phyloP scores from a whole-genome alignment of 2,113 vertebrate genomes.

The Poicephalus meyeri region DNA sequence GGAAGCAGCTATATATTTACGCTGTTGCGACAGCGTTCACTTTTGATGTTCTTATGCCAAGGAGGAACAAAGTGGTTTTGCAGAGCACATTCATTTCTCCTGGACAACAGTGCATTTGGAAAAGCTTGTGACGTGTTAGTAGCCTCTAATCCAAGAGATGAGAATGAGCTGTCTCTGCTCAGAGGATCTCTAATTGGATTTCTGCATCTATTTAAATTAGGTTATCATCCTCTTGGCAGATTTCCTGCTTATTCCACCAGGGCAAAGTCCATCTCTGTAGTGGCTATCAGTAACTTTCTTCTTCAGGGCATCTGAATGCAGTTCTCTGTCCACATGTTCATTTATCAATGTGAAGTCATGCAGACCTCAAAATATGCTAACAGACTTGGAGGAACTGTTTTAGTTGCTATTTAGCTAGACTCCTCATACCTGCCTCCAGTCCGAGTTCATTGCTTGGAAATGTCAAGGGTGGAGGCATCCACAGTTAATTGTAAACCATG shows the following conservation, averaged over 20 bases:
- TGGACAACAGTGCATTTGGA: background rate
- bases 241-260: constrained; percentile 25
- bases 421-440: background rate
- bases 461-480: background rate
- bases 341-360: background rate
- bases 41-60: background rate
- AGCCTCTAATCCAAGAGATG: constrained; percentile 13
- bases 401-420: background rate
- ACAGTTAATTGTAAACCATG: background rate
- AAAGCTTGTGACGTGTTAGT: background rate
- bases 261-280: background rate
- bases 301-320: background rate
- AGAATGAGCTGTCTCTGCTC: constrained; percentile 47
- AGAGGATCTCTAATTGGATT: constrained; percentile 54
- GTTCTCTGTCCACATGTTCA: background rate
- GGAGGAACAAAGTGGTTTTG: background rate
- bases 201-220: constrained; percentile 58
- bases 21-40: background rate
- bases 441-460: background rate
- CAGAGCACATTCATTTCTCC: background rate
- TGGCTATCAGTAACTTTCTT: background rate
- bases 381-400: background rate
- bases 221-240: constrained; percentile 44
- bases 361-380: background rate
- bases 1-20: background rate